phyloP scores from a whole-genome alignment of 2,113 vertebrate genomes.

The Benitochromis conjunctus region DNA sequence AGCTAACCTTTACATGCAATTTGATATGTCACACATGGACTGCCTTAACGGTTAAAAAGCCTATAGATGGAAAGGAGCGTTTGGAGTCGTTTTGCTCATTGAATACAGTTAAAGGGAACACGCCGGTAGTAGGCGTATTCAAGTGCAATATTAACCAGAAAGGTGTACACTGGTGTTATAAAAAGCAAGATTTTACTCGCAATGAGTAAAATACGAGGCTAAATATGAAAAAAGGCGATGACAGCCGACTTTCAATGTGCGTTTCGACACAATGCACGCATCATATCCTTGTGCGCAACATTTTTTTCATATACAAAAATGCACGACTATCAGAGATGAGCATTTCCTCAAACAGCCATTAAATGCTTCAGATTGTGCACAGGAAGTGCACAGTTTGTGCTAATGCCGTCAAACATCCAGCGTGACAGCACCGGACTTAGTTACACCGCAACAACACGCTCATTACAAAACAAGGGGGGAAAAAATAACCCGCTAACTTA shows the following conservation, averaged over 20 bases:
- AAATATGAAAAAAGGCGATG: not conserved
- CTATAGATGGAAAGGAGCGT: not conserved
- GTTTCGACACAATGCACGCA: not conserved
- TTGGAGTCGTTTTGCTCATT: not conserved
- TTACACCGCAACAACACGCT: not conserved
- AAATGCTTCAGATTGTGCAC: not conserved
- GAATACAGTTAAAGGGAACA: not conserved
- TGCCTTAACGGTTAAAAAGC: accelerated
- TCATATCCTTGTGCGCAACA: not conserved
- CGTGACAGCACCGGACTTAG: not conserved
- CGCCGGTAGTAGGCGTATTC: not conserved
- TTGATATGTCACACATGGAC: not conserved
- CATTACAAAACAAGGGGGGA: accelerated
- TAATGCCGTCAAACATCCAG: not conserved
- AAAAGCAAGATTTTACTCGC: not conserved
- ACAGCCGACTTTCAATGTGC: not conserved
- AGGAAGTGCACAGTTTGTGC: not conserved
- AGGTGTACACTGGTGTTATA: not conserved
- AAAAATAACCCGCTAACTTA: not conserved
- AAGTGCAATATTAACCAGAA: not conserved
- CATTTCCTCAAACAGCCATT: not conserved
- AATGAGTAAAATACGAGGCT: not conserved
- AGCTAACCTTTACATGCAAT: not conserved
- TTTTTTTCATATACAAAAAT: not conserved
- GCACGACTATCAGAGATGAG: not conserved